Evolutionary conservation across 2,888 invertebrate genomes (phyloP), one percentile per base, ranked within the genome.

Genomic region (Thymelicus acteon): DNA sequence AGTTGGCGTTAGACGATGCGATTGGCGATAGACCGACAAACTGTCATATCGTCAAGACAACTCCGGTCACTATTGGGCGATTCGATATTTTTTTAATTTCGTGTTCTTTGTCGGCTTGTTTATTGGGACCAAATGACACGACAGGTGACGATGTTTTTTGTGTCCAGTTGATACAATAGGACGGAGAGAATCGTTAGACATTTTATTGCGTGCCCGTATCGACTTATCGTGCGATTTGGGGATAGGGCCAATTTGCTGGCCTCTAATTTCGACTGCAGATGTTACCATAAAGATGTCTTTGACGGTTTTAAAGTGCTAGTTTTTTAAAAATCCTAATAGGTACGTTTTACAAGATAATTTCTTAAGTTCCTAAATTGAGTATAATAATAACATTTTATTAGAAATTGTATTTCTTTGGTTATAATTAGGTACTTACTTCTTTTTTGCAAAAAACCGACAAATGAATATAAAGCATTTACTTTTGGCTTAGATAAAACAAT

Each of bases 71-170:
- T 90, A 86, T 87, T 89, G 84, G 85, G 84, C 85, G 85, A 85
- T 85, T 81, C 81, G 71, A 52, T 75, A 81, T 83, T 87, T 89
- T 91, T 89, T 78, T 83, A 86, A 87, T 85, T 87, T 85, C 79
- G 77, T 88, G 84, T 89, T 91, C 91, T 92, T 92, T 92, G 92
- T 89, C 92, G 92, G 92, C 84, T 73, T 83, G 85, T 89, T 91
- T 90, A 91, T 91, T 90, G 90, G 89, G 78, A 89, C 93, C 93
- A 93, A 93, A 93, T 93, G 93, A 93, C 93, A 93, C 92, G 92
- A 92, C 93, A 93, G 93, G 93, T 93, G 93, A 92, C 91, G 91
- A 83, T 77, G 82, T 84, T 89, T 90, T 90, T 89, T 85, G 77
- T 75, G 58, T 70, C 62, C 69, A 70, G 76, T 77, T 77, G 77